Evolutionary conservation across 2,797 vertebrate genomes (phyloP).

Genomic region (Poliocrania exsul): DNA sequence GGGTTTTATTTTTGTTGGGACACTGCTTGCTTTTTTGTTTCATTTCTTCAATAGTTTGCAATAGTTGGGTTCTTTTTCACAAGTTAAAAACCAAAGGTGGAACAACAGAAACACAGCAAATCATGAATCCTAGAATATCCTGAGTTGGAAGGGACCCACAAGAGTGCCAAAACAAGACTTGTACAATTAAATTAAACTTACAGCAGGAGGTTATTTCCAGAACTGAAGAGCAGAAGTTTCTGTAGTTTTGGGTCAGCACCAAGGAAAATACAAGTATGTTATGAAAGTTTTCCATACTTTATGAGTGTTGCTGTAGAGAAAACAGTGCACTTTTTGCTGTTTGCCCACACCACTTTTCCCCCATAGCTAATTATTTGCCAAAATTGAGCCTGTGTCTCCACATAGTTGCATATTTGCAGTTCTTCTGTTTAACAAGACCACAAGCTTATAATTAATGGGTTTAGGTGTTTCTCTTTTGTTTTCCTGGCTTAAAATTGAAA

Average conservation of each 20-base stretch:
- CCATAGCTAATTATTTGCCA: neutral
- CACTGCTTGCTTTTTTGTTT: neutral
- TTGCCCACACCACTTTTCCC: neutral
- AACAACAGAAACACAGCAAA: neutral
- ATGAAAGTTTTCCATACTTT: neutral
- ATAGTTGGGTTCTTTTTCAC: neutral
- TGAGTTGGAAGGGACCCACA: neutral
- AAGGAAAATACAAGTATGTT: conserved; percentile 20
- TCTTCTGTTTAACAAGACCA: conserved; percentile 17
- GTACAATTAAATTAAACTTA: neutral
- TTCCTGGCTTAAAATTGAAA: neutral
- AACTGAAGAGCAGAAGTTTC: neutral
- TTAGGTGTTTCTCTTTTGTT: neutral
- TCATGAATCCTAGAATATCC: neutral
- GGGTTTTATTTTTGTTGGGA: neutral
- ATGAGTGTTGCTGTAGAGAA: neutral
- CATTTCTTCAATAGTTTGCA: neutral
- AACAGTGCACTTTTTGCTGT: neutral
- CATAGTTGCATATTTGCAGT: neutral
- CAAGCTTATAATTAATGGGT: neutral
- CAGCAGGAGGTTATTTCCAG: neutral
- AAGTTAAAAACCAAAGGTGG: neutral
- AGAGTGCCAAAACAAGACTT: neutral
- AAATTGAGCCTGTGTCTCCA: neutral
- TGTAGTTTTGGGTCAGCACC: conserved; percentile 4